phyloP scores from a whole-genome alignment of 2,888 invertebrate genomes.

The Rotaria socialis region DNA sequence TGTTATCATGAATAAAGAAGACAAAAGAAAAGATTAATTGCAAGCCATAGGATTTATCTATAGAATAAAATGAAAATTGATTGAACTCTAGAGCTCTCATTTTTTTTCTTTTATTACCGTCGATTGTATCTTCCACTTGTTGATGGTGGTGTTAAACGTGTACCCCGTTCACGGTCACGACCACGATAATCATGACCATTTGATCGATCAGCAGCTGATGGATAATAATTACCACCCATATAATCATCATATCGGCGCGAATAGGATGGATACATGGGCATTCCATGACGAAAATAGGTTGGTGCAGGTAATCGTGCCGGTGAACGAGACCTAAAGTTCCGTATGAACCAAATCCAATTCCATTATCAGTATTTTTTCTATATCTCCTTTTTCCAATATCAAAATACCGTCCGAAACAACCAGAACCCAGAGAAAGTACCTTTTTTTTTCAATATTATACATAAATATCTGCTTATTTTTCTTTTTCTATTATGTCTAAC shows the following conservation, averaged over 20 bases:
- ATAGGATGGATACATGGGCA: neutral
- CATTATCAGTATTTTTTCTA: neutral
- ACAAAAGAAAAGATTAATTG: neutral
- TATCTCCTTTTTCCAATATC: neutral
- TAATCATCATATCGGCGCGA: neutral
- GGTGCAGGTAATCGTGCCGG: neutral
- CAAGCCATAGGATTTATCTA: neutral
- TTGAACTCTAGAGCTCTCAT: neutral
- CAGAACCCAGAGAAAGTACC: neutral
- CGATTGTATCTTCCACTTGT: neutral
- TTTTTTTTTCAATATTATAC: neutral
- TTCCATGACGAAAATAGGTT: slow-evolving; percentile 1
- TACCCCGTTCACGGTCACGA: neutral
- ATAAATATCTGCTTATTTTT: neutral
- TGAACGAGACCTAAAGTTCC: slow-evolving; percentile 22
- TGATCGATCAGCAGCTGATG: neutral
- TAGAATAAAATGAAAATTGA: neutral
- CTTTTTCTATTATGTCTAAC: neutral
- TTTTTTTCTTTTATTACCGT: neutral
- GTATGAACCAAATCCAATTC: slow-evolving; percentile 3
- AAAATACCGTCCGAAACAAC: neutral
- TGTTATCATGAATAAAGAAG: too few relatives aligned
- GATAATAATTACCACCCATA: neutral
- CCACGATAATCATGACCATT: neutral
- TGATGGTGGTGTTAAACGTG: slow-evolving; percentile 13